These are phyloP conservation scores for Diarsia rubi DNA, from an alignment of 2,888 invertebrate species.

Conservation along the genomic window DNA sequence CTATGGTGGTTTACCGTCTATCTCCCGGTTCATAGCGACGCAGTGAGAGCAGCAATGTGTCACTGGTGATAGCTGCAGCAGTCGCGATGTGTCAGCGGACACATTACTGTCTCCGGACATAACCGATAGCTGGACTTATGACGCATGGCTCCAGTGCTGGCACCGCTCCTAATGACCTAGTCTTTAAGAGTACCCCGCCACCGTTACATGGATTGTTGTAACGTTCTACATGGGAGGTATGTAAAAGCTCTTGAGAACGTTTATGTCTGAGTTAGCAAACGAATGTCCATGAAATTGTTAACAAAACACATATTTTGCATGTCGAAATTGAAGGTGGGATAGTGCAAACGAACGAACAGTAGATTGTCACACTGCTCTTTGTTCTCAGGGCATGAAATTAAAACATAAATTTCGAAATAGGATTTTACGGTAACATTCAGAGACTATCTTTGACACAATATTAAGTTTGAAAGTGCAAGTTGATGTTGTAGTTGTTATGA, in stretches of 20 bases:
- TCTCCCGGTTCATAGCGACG: neutral
- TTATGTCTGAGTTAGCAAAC: neutral
- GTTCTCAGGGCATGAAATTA: neutral
- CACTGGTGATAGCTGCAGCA: constrained; percentile 39
- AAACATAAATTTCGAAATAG: neutral
- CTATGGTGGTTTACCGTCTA: neutral
- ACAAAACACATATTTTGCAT: neutral
- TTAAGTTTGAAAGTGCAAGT: neutral
- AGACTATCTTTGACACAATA: constrained; percentile 1
- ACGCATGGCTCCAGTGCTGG: constrained; percentile 50
- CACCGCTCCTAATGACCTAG: constrained; percentile 58
- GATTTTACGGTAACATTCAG: constrained; percentile 21
- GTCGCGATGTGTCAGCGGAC: constrained; percentile 48
- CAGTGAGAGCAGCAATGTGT: constrained; percentile 34
- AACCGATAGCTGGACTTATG: constrained; percentile 53
- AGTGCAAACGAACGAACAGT: neutral
- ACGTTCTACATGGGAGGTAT: neutral
- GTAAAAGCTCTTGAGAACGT: neutral
- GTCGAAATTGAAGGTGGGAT: neutral
- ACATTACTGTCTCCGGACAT: constrained; percentile 60
- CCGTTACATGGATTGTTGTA: constrained; percentile 1
- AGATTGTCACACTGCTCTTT: neutral
- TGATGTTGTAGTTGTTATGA: constrained; percentile 7
- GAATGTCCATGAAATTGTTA: neutral
- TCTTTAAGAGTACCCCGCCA: constrained; percentile 11